Evolutionary conservation across 2,888 invertebrate genomes (phyloP), one percentile per base, ranked within the genome.

Genomic region (Barypeithes pellucidus): DNA sequence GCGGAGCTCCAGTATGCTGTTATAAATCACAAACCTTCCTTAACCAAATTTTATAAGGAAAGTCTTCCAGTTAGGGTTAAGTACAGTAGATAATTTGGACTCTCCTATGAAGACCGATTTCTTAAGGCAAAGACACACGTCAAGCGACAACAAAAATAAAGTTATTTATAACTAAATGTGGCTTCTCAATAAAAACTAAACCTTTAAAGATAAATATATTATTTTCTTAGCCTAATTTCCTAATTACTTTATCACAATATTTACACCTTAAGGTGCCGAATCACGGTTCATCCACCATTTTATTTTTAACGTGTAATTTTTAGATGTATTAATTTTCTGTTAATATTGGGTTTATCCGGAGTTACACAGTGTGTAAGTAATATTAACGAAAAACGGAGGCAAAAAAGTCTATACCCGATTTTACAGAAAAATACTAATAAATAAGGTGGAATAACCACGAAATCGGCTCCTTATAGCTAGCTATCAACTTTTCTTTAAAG

Each of bases 171-270:
- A 57, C 12, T 57, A 29, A 52, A 52, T 4, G 52, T 52, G 29
- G 14, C 29, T 52, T n/a, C 52, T 52, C 29, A 45, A 41, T 61
- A 24, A 45, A n/a, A 61, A 45, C 16, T 45, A 24, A 61, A 45
- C 11, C 36, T 43, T 41, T 29, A 61, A 45, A 24, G 45, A 29
- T 61, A 61, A 61, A 61, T 61, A 61, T 22, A 61, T 43, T 24
- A 29, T 43, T 60, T 22, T n/a, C 29, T 45, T 61, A 57, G 11
- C 11, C 33, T 57, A 57, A 3, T 52, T 52, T 18, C 54, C 2
- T 57, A 33, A 33, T 57, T 33, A 57, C 14, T 57, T 33, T 33
- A 70, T 63, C 63, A 66, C 60, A 66, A 65, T 66, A 72, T 66
- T 60, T 66, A 72, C 72, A 72, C 39, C 50, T 59, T 59, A 66